Percentiles rank a stretch among this genome's conserved stretches.
These are phyloP conservation scores for Aphidius gifuensis DNA, from an alignment of 1,140 invertebrate genomes.

Conservation along the genomic window DNA sequence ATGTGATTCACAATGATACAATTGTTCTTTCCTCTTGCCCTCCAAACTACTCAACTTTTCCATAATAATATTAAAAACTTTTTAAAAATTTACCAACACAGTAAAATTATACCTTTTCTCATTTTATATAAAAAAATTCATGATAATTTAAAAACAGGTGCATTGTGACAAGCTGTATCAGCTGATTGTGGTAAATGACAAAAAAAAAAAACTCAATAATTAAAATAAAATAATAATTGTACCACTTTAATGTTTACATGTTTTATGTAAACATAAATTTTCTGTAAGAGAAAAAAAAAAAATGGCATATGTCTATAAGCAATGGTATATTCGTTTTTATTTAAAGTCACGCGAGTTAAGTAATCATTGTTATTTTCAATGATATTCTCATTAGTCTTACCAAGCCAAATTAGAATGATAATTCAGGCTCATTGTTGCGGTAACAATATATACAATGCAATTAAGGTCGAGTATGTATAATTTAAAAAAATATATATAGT, in stretches of 20 bases:
- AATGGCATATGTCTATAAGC: neutral
- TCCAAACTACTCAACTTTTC: neutral
- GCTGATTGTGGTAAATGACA: no score
- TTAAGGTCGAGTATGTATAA: slow-evolving; percentile 5
- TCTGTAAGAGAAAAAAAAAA: neutral
- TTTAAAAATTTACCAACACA: no score
- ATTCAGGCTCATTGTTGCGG: slow-evolving; percentile 15
- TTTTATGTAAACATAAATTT: no score
- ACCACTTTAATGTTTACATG: no score
- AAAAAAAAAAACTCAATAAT: no score
- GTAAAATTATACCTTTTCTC: neutral
- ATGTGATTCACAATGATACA: slow-evolving; percentile 15
- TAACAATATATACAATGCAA: slow-evolving; percentile 10
- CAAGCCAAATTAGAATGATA: slow-evolving; percentile 15
- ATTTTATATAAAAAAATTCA: neutral
- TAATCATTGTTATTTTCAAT: slow-evolving; percentile 13
- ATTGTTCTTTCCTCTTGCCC: neutral
- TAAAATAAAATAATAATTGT: no score
- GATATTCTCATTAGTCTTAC: slow-evolving; percentile 17
- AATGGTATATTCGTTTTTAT: neutral
- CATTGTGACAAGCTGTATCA: no score
- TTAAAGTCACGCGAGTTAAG: slow-evolving; percentile 17
- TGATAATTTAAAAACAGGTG: no score
- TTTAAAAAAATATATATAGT: no score
- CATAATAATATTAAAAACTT: neutral